Base-by-base conservation (phyloP, 2,888 invertebrate species). In the Eristalis arbustorum region DNA sequence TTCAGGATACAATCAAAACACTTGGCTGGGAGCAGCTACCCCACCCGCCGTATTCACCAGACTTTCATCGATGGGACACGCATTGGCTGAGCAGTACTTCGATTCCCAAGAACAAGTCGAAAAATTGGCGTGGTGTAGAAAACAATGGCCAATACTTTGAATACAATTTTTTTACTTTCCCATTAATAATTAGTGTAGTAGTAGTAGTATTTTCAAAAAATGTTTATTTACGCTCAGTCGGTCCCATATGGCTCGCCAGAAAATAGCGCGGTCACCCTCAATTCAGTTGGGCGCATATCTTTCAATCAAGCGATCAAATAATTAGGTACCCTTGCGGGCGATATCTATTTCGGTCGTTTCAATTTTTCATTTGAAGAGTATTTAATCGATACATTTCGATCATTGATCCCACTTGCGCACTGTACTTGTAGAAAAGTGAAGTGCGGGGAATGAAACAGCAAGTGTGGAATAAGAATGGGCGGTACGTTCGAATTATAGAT, bases 221-320 rank as follows among this genome's bases (percentile, higher is more conserved):
- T 82, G 76, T 82, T 76, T 82, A 82, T 76, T 82, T 82, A 76
- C 82, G 68, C 76, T 72, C 82, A 82, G 62, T 82, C 67, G 61
- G 31, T n/a, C 37, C 49, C 34, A 56, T 63, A 25, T 4, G 18
- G 10, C 57, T 40, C n/a, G 59, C 37, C 18, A 34, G 40, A 14
- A 1, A 31, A 18, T 49, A 34, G 31, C 18, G 57, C 8, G 42
- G 34, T 11, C 71, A 72, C 67, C 82, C 82, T 31, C 76, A 18
- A 76, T 72, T 66, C 37, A 42, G 18, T 68, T 40, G 22, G 76
- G 66, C 69, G 76, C 37, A 40, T 67, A 75, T 76, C 82, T 82
- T 82, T 82, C 82, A 82, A 76, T 82, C 67, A 71, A 76, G 62
- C 71, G 66, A 76, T 82, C 76, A 66, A 76, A 82, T 82, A 82